These are phyloP conservation scores for Enteromius paludinosus DNA, from an alignment of 2,797 vertebrate genomes.

Conservation along the genomic window DNA sequence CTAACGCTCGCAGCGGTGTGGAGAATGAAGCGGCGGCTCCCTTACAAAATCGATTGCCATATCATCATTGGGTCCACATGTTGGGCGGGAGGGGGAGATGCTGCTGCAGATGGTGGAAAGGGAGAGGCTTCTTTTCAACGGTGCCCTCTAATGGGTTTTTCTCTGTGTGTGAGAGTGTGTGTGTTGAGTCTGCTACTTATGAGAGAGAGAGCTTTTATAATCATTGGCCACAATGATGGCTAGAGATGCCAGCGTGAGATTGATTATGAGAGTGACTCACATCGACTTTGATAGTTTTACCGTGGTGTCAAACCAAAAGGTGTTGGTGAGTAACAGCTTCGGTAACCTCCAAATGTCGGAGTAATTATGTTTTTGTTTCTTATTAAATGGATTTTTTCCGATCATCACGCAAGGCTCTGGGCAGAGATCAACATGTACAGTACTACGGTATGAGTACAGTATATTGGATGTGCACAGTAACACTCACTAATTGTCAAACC, in stretches of 20 bases:
- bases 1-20: conserved; percentile 55
- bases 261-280: conserved; percentile 41
- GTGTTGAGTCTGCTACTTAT: conserved; percentile 38
- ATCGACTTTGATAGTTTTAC: conserved; percentile 39
- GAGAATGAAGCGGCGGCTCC: conserved; percentile 56
- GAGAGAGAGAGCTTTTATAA: conserved; percentile 45
- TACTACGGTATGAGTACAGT: too few relatives aligned
- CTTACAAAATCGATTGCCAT: conserved; percentile 61
- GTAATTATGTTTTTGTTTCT: conserved; percentile 33
- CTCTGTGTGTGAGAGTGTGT: conserved; percentile 23
- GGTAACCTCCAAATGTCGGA: conserved; percentile 22
- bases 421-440: background rate
- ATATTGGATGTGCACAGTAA: background rate
- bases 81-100: conserved; percentile 28
- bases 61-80: conserved; percentile 50
- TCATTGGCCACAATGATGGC: conserved; percentile 43
- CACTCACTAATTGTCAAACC: background rate
- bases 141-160: conserved; percentile 43
- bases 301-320: conserved; percentile 32
- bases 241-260: conserved; percentile 42
- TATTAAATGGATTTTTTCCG: background rate
- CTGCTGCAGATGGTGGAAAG: conserved; percentile 41
- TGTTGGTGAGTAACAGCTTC: conserved; percentile 17
- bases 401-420: background rate
- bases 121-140: conserved; percentile 30